Base-by-base conservation (phyloP, 2,888 invertebrate species). In the Endomychus coccineus region DNA sequence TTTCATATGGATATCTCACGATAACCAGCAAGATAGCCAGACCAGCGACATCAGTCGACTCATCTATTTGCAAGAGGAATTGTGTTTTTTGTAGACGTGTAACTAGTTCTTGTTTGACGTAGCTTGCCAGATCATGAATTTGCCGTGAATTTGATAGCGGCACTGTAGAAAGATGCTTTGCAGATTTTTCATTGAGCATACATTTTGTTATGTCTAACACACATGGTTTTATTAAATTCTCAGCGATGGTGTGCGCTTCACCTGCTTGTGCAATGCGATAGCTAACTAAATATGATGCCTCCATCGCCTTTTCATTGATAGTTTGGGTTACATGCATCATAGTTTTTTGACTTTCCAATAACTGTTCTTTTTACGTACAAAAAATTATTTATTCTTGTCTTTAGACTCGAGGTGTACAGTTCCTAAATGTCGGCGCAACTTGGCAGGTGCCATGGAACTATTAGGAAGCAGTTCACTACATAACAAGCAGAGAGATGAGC, bases 131-230 rank as follows among this genome's bases (percentile, higher is more conserved):
- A 52, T 54, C 51, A 45, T 46, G 45, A 38, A 55, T 54, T 54
- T 53, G 50, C 22, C 52, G 48, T 43, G 51, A 49, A 56, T 57
- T 55, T 45, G 55, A 56, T 41, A 56, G 48, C 42, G 51, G 52
- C 19, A 54, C 45, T 43, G 45, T 50, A 43, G 48, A 49, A 49
- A 55, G 43, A 46, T 51, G 45, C 50, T 55, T 47, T 45, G 52
- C 52, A 48, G 46, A 42, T 50, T 49, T 57, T 53, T 44, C 59
- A 39, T 44, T 55, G 31, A 44, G 48, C 49, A 51, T 55, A 51
- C 55, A 33, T 40, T 48, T 44, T 52, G 53, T 23, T 40, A 44
- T 29, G 52, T 48, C 40, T 54, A 37, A 17, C 19, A 40, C 40
- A 34, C 42, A 39, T 27, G 42, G 43, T 43, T 37, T 31, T n/a